Evolutionary conservation across 2,888 invertebrate species (phyloP), one percentile per base, ranked within the genome.

Genomic region (Drosophila subsilvestris): DNA sequence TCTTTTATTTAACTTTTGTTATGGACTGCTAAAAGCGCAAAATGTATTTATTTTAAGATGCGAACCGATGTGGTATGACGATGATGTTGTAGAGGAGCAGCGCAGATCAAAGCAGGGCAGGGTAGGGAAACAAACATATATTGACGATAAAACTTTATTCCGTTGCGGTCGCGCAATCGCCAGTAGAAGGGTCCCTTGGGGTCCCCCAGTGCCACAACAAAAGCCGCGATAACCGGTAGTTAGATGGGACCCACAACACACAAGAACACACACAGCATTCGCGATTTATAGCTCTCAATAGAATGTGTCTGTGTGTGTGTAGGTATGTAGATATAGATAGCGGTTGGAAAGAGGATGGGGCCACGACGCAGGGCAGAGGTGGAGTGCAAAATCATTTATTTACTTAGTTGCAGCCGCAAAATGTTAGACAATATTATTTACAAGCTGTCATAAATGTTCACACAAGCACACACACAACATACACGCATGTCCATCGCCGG

Each of bases 171-270:
- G 37, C 37, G 37, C 37, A 37, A 37, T 37, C 37, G 37, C 37
- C 37, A n/a, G 37, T 14, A 14, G 37, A n/a, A 37, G 37, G 37
- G 37, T 37, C n/a, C 37, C 37, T 14, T 6, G 37, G 37, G 37
- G 37, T 37, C 14, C 37, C 37, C 37, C 37, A 70, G 56, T 22
- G 14, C n/a, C 10, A 22, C 57, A 47, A 58, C 50, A 63, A 56
- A 49, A 54, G 22, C 47, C 42, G 48, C 75, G 73, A 78, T 80
- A 79, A 78, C 76, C 76, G 76, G 74, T 73, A 62, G 59, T 63
- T 54, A 49, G 18, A n/a, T 51, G 42, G 22, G 10, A 47, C 63
- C 60, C 54, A 22, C n/a, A 22, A 48, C n/a, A 27, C 29, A 37
- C 57, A 12, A 18, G 9, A 14, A 8, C 32, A 32, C 44, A 48